Conservation (phyloP, 2,797 vertebrate genomes). For the Gymnopithys bicolor region DNA sequence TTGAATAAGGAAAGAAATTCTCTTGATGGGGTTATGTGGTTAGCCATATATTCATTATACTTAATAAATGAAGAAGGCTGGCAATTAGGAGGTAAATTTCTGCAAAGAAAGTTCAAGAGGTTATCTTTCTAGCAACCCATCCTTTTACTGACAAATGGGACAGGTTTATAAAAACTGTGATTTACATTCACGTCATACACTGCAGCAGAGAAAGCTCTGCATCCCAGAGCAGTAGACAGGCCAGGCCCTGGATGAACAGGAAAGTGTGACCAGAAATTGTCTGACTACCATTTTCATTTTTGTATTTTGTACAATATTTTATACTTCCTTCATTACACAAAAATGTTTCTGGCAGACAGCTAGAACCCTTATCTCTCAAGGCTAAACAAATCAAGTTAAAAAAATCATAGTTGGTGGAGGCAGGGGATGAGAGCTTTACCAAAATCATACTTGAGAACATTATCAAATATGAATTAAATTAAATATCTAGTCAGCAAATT, state of each 20-base stretch:
- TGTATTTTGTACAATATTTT: neutral
- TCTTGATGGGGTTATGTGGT: neutral
- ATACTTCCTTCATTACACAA: neutral
- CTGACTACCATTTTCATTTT: neutral
- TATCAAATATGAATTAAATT: neutral
- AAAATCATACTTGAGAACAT: neutral
- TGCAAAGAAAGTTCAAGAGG: neutral
- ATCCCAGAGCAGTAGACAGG: accelerated
- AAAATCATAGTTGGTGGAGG: neutral
- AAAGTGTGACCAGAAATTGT: neutral
- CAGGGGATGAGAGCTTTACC: neutral
- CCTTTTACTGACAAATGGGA: neutral
- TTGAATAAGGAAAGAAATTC: neutral
- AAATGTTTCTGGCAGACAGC: neutral
- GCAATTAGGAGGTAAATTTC: neutral
- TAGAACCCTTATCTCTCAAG: neutral
- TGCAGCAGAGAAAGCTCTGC: neutral
- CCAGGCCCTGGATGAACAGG: neutral
- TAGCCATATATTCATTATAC: neutral
- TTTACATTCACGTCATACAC: neutral
- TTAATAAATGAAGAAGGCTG: neutral
- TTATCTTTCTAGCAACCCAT: neutral
- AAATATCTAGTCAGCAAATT: neutral
- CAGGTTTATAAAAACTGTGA: neutral
- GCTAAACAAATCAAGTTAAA: neutral